Conservation (phyloP, 1,140 invertebrate species). For the Daktulosphaira vitifoliae region DNA sequence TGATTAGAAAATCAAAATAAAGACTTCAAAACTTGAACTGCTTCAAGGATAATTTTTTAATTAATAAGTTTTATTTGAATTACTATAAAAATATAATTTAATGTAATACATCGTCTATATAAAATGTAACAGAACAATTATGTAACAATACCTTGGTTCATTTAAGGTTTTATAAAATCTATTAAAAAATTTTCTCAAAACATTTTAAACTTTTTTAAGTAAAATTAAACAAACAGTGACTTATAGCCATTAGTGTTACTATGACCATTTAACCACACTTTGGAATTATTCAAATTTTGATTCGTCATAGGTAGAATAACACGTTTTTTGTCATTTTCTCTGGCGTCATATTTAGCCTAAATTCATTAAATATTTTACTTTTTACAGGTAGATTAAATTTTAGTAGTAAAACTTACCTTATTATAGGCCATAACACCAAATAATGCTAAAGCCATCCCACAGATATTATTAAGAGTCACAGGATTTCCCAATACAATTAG, state of each 20-base stretch:
- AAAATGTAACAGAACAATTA: too few species aligned
- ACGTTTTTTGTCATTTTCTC: constrained; percentile 47
- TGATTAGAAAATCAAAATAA: too few species aligned
- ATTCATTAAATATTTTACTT: too few species aligned
- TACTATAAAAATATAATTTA: too few species aligned
- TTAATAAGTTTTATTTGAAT: too few species aligned
- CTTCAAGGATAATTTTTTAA: too few species aligned
- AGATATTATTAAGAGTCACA: constrained; percentile 74
- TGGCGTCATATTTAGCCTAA: constrained; percentile 65
- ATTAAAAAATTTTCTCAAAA: not conserved
- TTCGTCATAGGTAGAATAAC: constrained; percentile 47
- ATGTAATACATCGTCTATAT: too few species aligned
- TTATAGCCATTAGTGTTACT: not conserved
- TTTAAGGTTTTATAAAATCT: too few species aligned
- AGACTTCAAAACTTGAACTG: too few species aligned
- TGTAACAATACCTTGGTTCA: too few species aligned
- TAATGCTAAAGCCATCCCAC: constrained; percentile 86
- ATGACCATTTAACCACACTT: constrained; percentile 9
- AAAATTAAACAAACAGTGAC: constrained; percentile 23
- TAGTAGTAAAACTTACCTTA: constrained; percentile 48
- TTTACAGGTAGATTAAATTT: too few species aligned
- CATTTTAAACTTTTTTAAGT: not conserved
- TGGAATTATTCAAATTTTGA: constrained; percentile 39
- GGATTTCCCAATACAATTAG: constrained; percentile 85
- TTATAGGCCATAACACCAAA: constrained; percentile 87